A percentile compares a stretch with the other conserved stretches of the same genome.
These are phyloP conservation scores for Chondrosia reniformis DNA, from an alignment of 37 sponge, comb jelly and placozoan species.

Conservation along the genomic window DNA sequence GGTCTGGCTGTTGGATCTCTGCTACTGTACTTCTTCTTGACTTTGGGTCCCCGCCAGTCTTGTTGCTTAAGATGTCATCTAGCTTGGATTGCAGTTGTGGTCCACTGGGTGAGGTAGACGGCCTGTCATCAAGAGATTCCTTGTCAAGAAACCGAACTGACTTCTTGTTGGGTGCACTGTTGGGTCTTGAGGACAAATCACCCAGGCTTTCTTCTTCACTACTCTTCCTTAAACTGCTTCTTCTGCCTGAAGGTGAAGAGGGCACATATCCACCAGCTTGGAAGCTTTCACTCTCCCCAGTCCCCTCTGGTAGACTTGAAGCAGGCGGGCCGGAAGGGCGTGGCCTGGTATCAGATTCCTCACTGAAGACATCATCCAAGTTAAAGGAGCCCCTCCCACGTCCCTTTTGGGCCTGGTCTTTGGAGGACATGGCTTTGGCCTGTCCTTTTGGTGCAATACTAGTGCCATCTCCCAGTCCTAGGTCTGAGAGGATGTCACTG, in stretches of 20 bases:
- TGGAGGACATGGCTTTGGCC: not conserved
- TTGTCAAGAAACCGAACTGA: constrained; percentile 55
- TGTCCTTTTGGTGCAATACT: not conserved
- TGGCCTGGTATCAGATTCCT: no score
- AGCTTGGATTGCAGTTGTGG: not conserved
- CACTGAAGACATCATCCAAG: not conserved
- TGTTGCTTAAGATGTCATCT: not conserved
- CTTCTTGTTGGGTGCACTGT: constrained; percentile 40
- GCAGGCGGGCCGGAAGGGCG: no score
- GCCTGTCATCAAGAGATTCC: not conserved
- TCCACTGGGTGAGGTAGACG: constrained; percentile 11
- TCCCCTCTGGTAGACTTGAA: not conserved
- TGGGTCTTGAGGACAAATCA: not conserved
- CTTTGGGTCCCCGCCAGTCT: not conserved
- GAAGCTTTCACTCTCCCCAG: not conserved
- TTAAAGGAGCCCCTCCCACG: not conserved
- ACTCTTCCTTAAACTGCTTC: constrained; percentile 4
- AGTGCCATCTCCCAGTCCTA: constrained; percentile 7
- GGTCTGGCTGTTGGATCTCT: not conserved
- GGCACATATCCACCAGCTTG: constrained; percentile 63
- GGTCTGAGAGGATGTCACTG: constrained; percentile 11
- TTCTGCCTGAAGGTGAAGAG: constrained; percentile 8
- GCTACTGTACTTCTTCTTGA: constrained; percentile 7
- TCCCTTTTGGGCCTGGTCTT: not conserved
- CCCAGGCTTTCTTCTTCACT: not conserved